phyloP scores from a whole-genome alignment of 2,113 vertebrate species.

The Calypte anna region DNA sequence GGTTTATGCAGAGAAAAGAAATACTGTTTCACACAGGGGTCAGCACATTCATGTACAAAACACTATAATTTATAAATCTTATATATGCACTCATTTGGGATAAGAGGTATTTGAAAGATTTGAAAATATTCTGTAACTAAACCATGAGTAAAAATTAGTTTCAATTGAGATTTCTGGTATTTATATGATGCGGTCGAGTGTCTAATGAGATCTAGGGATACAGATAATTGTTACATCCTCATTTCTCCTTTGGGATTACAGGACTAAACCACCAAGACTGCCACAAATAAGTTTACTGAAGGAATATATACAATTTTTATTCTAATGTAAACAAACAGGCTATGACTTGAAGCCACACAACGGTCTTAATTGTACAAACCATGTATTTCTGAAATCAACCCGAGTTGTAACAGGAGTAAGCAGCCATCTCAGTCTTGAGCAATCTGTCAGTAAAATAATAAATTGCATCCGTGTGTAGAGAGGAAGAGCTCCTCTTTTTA shows the following conservation, averaged over 20 bases:
- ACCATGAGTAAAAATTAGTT: slow-evolving; percentile 12
- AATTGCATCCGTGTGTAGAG: slow-evolving; percentile 59
- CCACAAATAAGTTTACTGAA: slow-evolving; percentile 62
- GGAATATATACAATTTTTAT: slow-evolving; percentile 58
- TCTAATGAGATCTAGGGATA: slow-evolving; percentile 10
- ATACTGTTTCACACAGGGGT: not conserved
- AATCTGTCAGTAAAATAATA: slow-evolving; percentile 76
- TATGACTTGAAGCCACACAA: slow-evolving; percentile 62
- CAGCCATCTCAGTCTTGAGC: slow-evolving; percentile 53
- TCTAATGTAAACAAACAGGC: slow-evolving; percentile 73
- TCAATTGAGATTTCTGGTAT: slow-evolving; percentile 28
- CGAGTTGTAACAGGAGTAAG: slow-evolving; percentile 51
- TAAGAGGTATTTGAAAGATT: slow-evolving; percentile 14
- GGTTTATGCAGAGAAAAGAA: not conserved
- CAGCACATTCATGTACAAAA: not conserved
- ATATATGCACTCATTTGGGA: not conserved
- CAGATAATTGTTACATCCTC: slow-evolving; percentile 21
- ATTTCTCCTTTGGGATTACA: slow-evolving; percentile 13
- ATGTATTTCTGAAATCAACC: slow-evolving; percentile 64
- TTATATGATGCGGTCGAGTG: slow-evolving; percentile 8
- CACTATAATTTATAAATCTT: not conserved
- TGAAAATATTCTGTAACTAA: not conserved
- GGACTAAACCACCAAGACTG: slow-evolving; percentile 34
- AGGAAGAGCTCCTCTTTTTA: slow-evolving; percentile 42
- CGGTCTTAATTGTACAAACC: slow-evolving; percentile 66